Conservation (phyloP, 2,888 invertebrate species). For the Mythimna vitellina region DNA sequence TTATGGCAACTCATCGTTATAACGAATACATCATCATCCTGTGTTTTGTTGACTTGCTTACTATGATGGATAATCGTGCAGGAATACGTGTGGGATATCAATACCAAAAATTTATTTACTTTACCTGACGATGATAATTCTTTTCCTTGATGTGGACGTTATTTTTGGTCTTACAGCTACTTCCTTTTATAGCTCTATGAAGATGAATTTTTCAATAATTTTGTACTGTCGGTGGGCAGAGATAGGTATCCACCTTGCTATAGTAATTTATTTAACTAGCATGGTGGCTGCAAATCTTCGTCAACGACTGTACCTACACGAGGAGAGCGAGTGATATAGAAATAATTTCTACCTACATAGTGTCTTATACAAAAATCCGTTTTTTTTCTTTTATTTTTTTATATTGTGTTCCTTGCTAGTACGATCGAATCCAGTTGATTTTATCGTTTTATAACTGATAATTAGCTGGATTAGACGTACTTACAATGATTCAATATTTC, state of each 20-base stretch:
- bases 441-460: not conserved
- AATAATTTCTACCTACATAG: not conserved
- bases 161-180: no score
- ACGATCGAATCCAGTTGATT: not conserved
- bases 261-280: not conserved
- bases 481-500: not conserved
- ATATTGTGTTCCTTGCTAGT: not conserved
- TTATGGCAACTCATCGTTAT: no score
- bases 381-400: not conserved
- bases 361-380: not conserved
- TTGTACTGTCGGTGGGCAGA: not conserved
- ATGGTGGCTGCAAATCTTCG: not conserved
- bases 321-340: not conserved
- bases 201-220: not conserved
- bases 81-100: no score
- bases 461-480: not conserved
- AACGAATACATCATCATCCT: not conserved
- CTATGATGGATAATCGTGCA: no score
- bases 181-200: not conserved
- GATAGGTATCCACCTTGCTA: not conserved
- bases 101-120: no score
- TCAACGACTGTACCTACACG: not conserved
- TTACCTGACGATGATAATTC: no score
- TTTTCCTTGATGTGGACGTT: no score
- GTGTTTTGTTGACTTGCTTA: no score